Conservation (phyloP, 2,797 vertebrate species). For the Halcyon chelicuti region DNA sequence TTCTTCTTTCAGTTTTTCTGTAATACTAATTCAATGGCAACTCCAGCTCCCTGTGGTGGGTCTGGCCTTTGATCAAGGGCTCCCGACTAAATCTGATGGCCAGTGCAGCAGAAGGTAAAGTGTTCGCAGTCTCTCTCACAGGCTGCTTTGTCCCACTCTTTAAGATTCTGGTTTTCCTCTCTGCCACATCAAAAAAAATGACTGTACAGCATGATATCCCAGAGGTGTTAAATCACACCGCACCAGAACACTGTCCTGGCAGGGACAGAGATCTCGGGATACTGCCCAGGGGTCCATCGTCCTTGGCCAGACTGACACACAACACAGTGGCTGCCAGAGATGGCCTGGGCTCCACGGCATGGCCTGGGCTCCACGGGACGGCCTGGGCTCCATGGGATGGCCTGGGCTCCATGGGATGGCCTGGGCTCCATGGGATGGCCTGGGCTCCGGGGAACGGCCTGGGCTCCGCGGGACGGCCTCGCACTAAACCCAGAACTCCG, state of each 20-base stretch:
- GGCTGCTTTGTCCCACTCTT: not conserved
- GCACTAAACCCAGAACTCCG: accelerated
- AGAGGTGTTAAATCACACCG: not conserved
- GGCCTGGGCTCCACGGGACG: too few relatives aligned
- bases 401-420: too few relatives aligned
- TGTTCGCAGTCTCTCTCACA: accelerated
- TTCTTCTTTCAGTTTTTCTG: not conserved
- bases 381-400: too few relatives aligned
- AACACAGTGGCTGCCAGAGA: accelerated
- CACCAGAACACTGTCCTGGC: not conserved
- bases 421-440: too few relatives aligned
- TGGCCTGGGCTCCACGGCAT: too few relatives aligned
- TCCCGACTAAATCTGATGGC: not conserved
- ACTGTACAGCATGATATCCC: accelerated
- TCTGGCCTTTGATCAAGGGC: not conserved
- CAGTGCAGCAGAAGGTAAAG: not conserved
- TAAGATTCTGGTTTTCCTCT: not conserved
- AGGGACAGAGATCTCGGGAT: not conserved
- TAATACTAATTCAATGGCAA: not conserved
- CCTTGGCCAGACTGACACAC: not conserved
- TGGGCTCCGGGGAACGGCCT: too few relatives aligned
- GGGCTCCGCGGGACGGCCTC: accelerated
- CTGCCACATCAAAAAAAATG: not conserved
- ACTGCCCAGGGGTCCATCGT: accelerated
- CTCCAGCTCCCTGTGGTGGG: accelerated